Evolutionary conservation across 2,888 invertebrate species (phyloP), one percentile per base, ranked within the genome.

Genomic region (Xylota segnis): DNA sequence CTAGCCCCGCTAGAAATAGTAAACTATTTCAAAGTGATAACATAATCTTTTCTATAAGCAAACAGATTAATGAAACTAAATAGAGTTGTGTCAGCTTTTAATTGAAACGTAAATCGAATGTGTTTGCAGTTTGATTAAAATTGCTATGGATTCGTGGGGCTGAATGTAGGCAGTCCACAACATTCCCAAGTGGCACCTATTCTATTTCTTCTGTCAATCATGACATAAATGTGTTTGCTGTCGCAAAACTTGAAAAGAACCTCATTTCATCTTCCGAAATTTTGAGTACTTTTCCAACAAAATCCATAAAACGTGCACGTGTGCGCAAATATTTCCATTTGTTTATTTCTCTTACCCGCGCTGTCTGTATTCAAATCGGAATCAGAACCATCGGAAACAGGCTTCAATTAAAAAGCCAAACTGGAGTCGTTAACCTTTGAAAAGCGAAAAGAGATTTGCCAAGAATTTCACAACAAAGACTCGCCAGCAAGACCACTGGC

Each of bases 331-430:
- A 23, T 23, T 50, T 47, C 5, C 12, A 16, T 23, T 47, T 4
- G 7, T 50, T 23, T 23, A 16, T 23, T 23, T 50, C 23, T 18
- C 23, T 23, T 18, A 3, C 34, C 5, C 58, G 32, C 16, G 34
- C 37, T 23, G 1, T 18, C 0, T 5, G 16, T 10, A 58, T 27
- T 58, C 23, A 1, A 50, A 23, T 50, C 9, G 50, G 18, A 16
- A 63, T 43, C 40, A 40, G 12, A 59, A 23, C 58, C 59, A 59
- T 59, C 59, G 40, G 59, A 59, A 59, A 40, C 23, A 27, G 23
- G 23, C 18, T 50, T 50, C 59, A 40, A 59, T 59, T 43, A 63
- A 63, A 63, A 50, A 0, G 23, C 9, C 10, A 27, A 40, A 0
- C 18, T 5, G 29, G 14, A 16, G 45, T 29, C 45, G 7, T 32